A percentile compares a stretch with the other conserved stretches of the same genome.
These are phyloP conservation scores for Sorex fumeus DNA, from an alignment of 2,113 vertebrate genomes.

Conservation along the genomic window DNA sequence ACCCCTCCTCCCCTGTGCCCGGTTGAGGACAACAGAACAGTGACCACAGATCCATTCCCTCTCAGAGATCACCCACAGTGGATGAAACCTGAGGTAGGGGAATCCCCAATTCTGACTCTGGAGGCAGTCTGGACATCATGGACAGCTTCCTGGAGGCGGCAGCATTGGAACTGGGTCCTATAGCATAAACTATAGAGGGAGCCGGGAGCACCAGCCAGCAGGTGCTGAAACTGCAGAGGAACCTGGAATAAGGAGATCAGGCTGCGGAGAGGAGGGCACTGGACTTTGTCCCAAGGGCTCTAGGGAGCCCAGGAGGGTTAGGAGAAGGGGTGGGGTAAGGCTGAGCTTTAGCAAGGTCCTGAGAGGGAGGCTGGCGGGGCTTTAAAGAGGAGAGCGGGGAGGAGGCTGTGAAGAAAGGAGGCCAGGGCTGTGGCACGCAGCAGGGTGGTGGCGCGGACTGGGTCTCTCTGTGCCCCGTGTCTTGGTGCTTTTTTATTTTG, in stretches of 20 bases:
- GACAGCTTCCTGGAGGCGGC: constrained; percentile 46
- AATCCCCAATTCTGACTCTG: background rate
- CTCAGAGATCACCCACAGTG: background rate
- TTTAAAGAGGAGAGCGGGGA: background rate
- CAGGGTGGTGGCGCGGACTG: background rate
- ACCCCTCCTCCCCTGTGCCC: constrained; percentile 41
- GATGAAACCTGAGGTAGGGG: background rate
- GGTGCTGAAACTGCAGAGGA: background rate
- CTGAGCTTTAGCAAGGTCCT: background rate
- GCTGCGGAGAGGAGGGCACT: background rate
- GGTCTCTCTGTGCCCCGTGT: too few species aligned
- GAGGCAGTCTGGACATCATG: background rate
- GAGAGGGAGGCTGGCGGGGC: background rate
- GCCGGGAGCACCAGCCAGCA: background rate
- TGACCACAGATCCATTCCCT: background rate
- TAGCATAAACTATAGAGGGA: background rate
- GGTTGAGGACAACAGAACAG: background rate
- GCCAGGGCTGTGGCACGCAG: background rate
- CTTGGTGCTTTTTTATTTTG: too few species aligned
- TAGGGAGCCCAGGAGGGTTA: background rate
- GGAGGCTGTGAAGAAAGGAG: background rate
- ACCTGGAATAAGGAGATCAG: background rate
- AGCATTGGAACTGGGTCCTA: too few species aligned
- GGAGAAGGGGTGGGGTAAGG: background rate
- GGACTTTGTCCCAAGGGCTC: background rate